Percentiles rank a stretch among this genome's conserved stretches.
These are phyloP conservation scores for Phrynocephalus forsythii DNA, from an alignment of 2,797 vertebrate genomes.

Conservation along the genomic window DNA sequence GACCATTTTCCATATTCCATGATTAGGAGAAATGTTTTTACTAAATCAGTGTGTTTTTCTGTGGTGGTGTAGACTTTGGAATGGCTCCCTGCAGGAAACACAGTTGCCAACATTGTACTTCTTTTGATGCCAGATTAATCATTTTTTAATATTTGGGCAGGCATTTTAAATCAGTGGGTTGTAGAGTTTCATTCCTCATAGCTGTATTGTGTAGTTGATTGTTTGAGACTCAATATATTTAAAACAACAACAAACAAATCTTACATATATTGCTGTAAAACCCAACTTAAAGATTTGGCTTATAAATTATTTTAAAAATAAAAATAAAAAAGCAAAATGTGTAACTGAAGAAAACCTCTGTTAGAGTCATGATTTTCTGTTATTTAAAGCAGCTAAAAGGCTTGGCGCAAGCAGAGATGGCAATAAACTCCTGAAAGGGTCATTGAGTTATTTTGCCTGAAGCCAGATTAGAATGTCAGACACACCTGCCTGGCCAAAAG, in stretches of 20 bases:
- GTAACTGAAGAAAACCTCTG: background rate
- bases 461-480: background rate
- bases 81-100: background rate
- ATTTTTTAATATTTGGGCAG: background rate
- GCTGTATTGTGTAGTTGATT: background rate
- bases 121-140: background rate
- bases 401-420: background rate
- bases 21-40: background rate
- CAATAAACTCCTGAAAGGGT: background rate
- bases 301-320: background rate
- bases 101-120: background rate
- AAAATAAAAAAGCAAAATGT: background rate
- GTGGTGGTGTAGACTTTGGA: background rate
- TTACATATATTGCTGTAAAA: background rate
- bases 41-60: background rate
- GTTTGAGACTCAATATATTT: background rate
- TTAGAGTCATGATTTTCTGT: background rate
- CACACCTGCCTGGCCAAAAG: conserved; percentile 10
- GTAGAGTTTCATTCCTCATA: background rate
- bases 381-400: conserved; percentile 5
- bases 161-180: background rate
- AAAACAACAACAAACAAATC: background rate
- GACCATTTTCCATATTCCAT: background rate
- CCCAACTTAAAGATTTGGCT: background rate
- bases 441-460: conserved; percentile 5